Evolutionary conservation across 1,140 invertebrate genomes (phyloP).

Genomic region (Macrosteles quadrilineatus): DNA sequence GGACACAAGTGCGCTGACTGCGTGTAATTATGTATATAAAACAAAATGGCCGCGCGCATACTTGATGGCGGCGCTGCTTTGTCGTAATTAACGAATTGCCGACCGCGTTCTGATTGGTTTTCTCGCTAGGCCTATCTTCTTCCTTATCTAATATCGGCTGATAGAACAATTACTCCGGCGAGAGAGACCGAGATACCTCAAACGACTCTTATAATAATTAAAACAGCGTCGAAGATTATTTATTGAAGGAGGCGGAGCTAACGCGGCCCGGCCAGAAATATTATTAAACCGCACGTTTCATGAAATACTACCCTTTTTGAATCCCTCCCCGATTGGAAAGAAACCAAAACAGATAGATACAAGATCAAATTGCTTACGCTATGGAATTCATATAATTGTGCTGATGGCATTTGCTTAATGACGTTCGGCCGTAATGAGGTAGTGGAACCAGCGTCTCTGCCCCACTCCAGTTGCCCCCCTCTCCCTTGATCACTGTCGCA

Average conservation of each 20-base stretch:
- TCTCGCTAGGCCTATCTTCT: slow-evolving; percentile 34
- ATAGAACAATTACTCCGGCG: slow-evolving; percentile 34
- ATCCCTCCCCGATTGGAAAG: slow-evolving; percentile 19
- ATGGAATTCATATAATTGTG: slow-evolving; percentile 27
- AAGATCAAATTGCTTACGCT: slow-evolving; percentile 29
- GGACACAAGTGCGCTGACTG: slow-evolving; percentile 25
- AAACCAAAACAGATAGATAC: slow-evolving; percentile 20
- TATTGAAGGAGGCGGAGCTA: slow-evolving; percentile 19
- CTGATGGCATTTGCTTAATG: slow-evolving; percentile 16
- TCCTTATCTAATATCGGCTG: slow-evolving; percentile 37
- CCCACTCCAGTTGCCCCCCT: background rate
- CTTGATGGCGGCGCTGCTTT: background rate
- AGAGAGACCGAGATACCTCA: slow-evolving; percentile 21
- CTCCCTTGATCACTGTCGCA: background rate
- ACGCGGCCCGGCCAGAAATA: slow-evolving; percentile 14
- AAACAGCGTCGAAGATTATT: slow-evolving; percentile 28
- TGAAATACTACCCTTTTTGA: slow-evolving; percentile 20
- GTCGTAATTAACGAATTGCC: slow-evolving; percentile 35
- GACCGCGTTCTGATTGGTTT: slow-evolving; percentile 34
- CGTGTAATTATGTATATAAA: slow-evolving; percentile 31
- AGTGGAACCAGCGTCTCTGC: background rate
- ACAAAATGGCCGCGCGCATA: slow-evolving; percentile 26
- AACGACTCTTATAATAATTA: slow-evolving; percentile 34
- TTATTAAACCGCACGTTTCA: slow-evolving; percentile 26
- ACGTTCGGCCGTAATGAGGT: slow-evolving; percentile 2